Evolutionary conservation across 2,888 invertebrate species (phyloP), one percentile per base, ranked within the genome.

Genomic region (Rugalucina vietnamica): DNA sequence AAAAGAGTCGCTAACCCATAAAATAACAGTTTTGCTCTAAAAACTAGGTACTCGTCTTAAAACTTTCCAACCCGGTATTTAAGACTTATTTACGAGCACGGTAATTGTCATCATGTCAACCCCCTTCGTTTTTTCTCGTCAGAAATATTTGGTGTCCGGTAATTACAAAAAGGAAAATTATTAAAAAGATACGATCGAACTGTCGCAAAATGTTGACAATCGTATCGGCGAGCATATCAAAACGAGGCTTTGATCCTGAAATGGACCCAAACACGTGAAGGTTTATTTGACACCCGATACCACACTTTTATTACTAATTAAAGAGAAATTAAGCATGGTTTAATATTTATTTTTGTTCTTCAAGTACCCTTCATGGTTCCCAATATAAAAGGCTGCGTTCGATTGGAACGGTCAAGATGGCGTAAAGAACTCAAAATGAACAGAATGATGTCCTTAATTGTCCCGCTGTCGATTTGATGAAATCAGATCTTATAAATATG

Each of bases 181-280:
- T 34, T 34, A 65, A 65, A 43, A 65, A 65, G 65, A 65, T 65
- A 65, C 24, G 65, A 65, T 65, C 65, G 34, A 34, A 65, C 29
- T 65, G 65, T 65, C 65, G 65, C 65, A 65, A 65, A 65, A 65
- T 65, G 34, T 32, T 65, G 65, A 65, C 65, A 29, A 65, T 27
- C 65, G 32, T 65, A 65, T 65, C 65, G 32, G 34, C 34, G 4
- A 65, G 34, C 65, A 32, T 34, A 65, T 65, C 65, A 34, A n/a
- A 10, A 65, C 34, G 65, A 32, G 4, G 27, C 65, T 65, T 65
- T 65, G 65, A 65, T 65, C 65, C 18, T 65, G 65, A 65, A 65
- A 65, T 65, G 29, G 65, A 65, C 65, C 32, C 65, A 34, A 34
- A 21, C 65, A 34, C 18, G 21, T 24, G 65, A 65, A 10, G 60